Evolutionary conservation across 2,113 vertebrate species (phyloP).

Genomic region (Pomatostomus ruficeps): DNA sequence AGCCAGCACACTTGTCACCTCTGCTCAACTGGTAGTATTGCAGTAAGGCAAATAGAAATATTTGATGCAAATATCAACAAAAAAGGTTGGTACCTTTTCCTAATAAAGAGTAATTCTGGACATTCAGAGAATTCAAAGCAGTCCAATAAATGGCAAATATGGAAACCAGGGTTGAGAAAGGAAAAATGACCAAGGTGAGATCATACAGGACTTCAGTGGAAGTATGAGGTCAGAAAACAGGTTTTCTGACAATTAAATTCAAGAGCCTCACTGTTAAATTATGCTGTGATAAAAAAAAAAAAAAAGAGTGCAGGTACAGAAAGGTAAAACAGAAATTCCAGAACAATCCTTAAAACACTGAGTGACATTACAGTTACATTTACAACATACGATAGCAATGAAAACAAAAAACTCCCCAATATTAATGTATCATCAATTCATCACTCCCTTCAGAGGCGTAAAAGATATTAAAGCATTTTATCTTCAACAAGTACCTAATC

Average conservation of each 20-base stretch:
- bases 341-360: background rate
- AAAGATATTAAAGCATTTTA: background rate
- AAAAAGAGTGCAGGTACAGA: accelerated
- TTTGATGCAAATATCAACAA: background rate
- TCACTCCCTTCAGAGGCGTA: background rate
- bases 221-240: background rate
- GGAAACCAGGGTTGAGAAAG: background rate
- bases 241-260: background rate
- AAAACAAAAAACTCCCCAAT: background rate
- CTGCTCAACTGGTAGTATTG: background rate
- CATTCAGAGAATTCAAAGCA: background rate
- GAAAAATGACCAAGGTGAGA: background rate
- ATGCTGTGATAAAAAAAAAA: background rate
- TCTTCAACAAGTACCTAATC: background rate
- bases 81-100: background rate
- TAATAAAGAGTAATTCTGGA: background rate
- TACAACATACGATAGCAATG: background rate
- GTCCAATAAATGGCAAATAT: background rate
- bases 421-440: background rate
- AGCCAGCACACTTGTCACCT: background rate
- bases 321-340: background rate
- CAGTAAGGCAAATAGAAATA: background rate
- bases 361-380: background rate
- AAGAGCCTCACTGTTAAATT: background rate
- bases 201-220: background rate